Evolutionary conservation across 2,888 invertebrate genomes (phyloP).

Genomic region (Drosophila neoperkinsi): DNA sequence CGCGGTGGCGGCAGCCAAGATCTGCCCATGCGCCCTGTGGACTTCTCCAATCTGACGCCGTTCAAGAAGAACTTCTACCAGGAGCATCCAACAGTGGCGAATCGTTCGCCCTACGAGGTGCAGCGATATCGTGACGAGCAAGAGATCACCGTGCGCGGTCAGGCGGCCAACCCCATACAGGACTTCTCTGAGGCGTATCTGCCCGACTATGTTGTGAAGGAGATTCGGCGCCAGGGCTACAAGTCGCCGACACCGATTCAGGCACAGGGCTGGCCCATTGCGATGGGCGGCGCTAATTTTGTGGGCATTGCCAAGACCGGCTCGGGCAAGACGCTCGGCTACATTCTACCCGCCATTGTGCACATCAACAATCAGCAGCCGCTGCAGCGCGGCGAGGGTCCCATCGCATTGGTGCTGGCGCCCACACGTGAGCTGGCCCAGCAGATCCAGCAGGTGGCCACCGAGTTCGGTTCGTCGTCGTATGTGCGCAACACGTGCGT

Average conservation of each 20-base stretch:
- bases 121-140: constrained; percentile 89
- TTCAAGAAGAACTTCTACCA: constrained; percentile 94
- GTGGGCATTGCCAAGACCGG: constrained; percentile 95
- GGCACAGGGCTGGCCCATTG: constrained; percentile 95
- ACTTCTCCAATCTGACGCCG: constrained; percentile 88
- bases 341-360: constrained; percentile 93
- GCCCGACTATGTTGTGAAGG: constrained; percentile 90
- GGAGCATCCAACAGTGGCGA: constrained; percentile 89
- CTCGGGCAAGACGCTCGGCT: constrained; percentile 92
- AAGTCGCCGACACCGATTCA: constrained; percentile 93
- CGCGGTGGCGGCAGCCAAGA: constrained; percentile 87
- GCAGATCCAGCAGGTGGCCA: constrained; percentile 93
- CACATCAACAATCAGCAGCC: constrained; percentile 94
- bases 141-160: constrained; percentile 91
- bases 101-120: constrained; percentile 89
- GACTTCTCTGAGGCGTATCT: constrained; percentile 92
- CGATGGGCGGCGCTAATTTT: constrained; percentile 92
- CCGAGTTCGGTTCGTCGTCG: constrained; percentile 92
- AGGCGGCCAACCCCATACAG: constrained; percentile 91
- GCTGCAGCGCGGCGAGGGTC: constrained; percentile 92
- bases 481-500: constrained; percentile 94
- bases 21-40: constrained; percentile 92
- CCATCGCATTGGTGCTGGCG: constrained; percentile 92
- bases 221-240: constrained; percentile 89
- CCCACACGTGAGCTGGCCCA: constrained; percentile 93